A percentile compares a stretch with the other conserved stretches of the same genome.
These are phyloP conservation scores for Pocillopora meandrina DNA, from an alignment of 92 coral and sea anemone species.

Conservation along the genomic window DNA sequence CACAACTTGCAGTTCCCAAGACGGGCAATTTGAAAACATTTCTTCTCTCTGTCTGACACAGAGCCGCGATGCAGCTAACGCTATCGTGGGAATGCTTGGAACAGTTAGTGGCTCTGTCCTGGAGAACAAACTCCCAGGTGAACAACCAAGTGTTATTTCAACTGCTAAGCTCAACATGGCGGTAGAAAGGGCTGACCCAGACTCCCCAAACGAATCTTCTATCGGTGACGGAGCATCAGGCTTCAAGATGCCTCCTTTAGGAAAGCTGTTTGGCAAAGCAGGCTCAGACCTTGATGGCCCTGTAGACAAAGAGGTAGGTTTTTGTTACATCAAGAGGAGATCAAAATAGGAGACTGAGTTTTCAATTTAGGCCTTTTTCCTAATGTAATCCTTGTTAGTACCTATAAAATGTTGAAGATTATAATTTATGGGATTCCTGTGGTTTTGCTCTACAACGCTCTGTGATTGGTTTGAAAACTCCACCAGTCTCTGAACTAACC, in stretches of 20 bases:
- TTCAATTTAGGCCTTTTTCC: too few species aligned
- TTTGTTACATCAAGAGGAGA: too few species aligned
- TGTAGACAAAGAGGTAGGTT: constrained; percentile 28
- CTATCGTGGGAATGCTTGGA: constrained; percentile 47
- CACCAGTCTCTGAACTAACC: too few species aligned
- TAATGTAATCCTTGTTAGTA: too few species aligned
- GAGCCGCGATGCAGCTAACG: constrained; percentile 43
- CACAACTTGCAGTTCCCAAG: neutral
- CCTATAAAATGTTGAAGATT: too few species aligned
- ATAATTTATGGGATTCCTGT: too few species aligned
- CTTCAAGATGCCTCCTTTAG: constrained; percentile 32
- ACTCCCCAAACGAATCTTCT: constrained; percentile 18
- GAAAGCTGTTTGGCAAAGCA: constrained; percentile 22
- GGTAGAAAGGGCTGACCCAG: constrained; percentile 46
- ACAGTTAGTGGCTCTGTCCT: constrained; percentile 41
- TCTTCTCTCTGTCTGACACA: neutral
- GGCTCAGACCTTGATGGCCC: constrained; percentile 2
- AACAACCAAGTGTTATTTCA: constrained; percentile 32
- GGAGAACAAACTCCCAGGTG: constrained; percentile 44
- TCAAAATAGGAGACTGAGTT: too few species aligned
- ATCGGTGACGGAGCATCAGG: constrained; percentile 48
- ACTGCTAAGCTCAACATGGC: constrained; percentile 46
- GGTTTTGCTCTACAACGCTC: too few species aligned
- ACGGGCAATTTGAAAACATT: neutral
- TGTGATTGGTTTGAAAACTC: too few species aligned